Conservation (phyloP, 2,113 vertebrate genomes). For the Vanacampus margaritifer region DNA sequence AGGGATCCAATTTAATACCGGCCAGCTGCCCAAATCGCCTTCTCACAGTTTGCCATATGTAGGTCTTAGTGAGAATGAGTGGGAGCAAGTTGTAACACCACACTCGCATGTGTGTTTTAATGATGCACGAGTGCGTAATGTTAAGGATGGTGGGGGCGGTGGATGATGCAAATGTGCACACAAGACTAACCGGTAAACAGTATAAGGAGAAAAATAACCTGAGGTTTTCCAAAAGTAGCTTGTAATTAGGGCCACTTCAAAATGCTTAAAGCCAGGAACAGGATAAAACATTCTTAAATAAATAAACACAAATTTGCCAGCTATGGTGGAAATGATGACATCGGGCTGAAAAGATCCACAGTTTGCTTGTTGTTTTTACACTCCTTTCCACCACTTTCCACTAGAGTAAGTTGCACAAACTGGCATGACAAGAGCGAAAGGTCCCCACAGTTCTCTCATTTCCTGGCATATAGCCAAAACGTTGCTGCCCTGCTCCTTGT, state of each 20-base stretch:
- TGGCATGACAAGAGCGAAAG: constrained; percentile 29
- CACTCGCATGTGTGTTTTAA: constrained; percentile 32
- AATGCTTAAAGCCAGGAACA: constrained; percentile 1
- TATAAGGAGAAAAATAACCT: constrained; percentile 9
- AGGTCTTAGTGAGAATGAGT: constrained; percentile 39
- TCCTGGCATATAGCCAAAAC: constrained; percentile 23
- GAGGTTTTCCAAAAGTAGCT: constrained; percentile 8
- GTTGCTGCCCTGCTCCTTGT: constrained; percentile 1
- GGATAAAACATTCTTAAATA: constrained; percentile 11
- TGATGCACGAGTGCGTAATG: constrained; percentile 25
- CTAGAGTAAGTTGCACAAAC: not conserved
- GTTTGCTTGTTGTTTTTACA: not conserved
- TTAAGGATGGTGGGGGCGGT: not conserved
- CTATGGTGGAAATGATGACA: constrained; percentile 18
- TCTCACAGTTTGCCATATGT: constrained; percentile 58
- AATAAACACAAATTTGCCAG: constrained; percentile 13
- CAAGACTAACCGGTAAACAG: constrained; percentile 7
- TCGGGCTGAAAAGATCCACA: constrained; percentile 28
- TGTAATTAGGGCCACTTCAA: constrained; percentile 1
- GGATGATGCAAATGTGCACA: constrained; percentile 19
- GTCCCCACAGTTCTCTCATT: constrained; percentile 20
- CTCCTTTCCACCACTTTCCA: not conserved
- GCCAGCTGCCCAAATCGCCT: constrained; percentile 70
- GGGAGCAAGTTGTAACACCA: constrained; percentile 24
- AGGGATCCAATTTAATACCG: constrained; percentile 75